Base-by-base conservation (phyloP, 1,140 invertebrate species). In the Sarcophaga bullata region DNA sequence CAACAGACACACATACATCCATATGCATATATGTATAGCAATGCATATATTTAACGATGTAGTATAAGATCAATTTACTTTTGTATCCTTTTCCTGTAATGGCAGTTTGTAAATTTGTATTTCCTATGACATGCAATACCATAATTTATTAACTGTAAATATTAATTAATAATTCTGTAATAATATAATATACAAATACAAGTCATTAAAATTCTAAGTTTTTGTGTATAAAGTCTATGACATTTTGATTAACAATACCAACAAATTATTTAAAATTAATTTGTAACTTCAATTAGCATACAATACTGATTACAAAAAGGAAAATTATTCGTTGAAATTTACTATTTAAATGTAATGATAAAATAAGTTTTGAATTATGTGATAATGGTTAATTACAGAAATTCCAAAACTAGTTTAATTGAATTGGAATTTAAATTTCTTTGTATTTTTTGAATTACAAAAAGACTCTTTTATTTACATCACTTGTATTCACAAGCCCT, bases 31-130 rank as follows among this genome's bases (percentile, higher is more conserved):
- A 7, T 58, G 52, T n/a, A n/a, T n/a, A n/a, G n/a, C n/a, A n/a
- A n/a, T 58, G 52, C 52, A 58, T n/a, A n/a, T 58, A 13, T 58
- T 58, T 58, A 73, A 73, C 47, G 10, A 62, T n/a, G 15, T 62
- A 13, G 19, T 37, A 73, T 73, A 46, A 73, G 73, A 73, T 73
- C 73, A 73, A 73, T 73, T 73, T 15, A 46, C 73, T 73, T 73
- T 73, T 73, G 46, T 13, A 15, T 46, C 73, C 47, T 73, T 73
- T 73, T 73, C 13, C 15, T 62, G 15, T 17, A 58, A n/a, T 58
- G n/a, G 15, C 15, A 58, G 52, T 54, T 4, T 54, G 52, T 54
- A 54, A 13, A 15, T 54, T 13, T 13, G 52, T n/a, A 58, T 58
- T 58, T n/a, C 54, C 15, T 58, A n/a, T 58, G 15, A 13, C 15